Base-by-base conservation (phyloP, 2,888 invertebrate genomes). In the Hydraecia micacea region DNA sequence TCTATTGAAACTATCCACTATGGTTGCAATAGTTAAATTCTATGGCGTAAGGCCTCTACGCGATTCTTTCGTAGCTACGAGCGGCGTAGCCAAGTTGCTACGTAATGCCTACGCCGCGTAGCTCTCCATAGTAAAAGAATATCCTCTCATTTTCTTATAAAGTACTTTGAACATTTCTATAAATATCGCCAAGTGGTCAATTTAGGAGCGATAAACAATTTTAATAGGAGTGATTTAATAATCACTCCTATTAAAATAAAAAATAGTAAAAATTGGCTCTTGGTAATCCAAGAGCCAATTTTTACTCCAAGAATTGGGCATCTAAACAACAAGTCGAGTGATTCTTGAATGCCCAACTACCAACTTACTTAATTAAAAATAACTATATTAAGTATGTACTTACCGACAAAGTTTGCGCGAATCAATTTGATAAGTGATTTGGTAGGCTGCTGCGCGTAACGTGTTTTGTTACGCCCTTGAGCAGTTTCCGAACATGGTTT, bases 351-450 rank as follows among this genome's bases (percentile, higher is more conserved):
- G 18, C 58, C n/a, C 39, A 76, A 82, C 52, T 60, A 62, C 76
- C 46, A 46, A 69, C 73, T 80, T 86, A 76, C 58, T 71, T 75
- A 79, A 83, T 79, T 55, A 85, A 79, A 76, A 82, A 75, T 76
- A 88, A 84, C 80, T 74, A 75, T 84, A 87, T 85, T 87, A 79
- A 79, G 76, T 76, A 70, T 55, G 65, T 73, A 58, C 72, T 87
- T 86, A 85, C 66, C 69, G 69, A 68, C 72, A 79, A 78, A 85
- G 80, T 87, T 84, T 70, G 52, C 36, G 42, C 52, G 83, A 84
- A 79, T 84, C 84, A 82, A 86, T 86, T 87, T 80, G 58, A 77
- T 81, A 70, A 70, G 32, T 70, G 32, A 36, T 58, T 70, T 70
- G 25, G 15, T n/a, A 70, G n/a, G 69, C n/a, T 36, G 25, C n/a